Percentiles rank a stretch among this genome's conserved stretches.
Evolutionary conservation across 2,797 vertebrate genomes (phyloP).

Genomic region (Malacoctenus gilli): DNA sequence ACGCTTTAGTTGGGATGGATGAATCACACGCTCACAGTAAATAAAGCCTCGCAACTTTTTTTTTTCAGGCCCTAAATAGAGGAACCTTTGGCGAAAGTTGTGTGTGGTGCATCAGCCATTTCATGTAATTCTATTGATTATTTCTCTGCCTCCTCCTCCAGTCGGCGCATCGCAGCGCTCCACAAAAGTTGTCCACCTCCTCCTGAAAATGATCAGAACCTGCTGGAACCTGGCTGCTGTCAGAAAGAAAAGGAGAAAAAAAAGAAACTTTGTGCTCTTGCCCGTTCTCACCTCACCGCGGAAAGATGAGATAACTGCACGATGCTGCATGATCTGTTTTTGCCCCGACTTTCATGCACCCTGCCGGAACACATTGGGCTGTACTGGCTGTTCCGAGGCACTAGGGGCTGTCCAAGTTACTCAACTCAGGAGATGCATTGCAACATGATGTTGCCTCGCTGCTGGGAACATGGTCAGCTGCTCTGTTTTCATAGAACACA

Average conservation of each 20-base stretch:
- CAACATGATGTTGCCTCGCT: not conserved
- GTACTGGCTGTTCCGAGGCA: constrained; percentile 27
- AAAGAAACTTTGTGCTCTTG: constrained; percentile 8
- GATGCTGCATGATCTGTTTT: not conserved
- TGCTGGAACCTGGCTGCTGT: constrained; percentile 37
- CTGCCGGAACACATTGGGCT: too few relatives aligned
- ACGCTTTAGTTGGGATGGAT: constrained; percentile 48
- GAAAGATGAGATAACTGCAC: not conserved
- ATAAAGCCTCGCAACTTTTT: constrained; percentile 33
- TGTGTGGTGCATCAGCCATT: constrained; percentile 32
- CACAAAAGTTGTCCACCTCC: constrained; percentile 43
- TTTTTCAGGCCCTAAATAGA: constrained; percentile 47
- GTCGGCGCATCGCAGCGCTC: constrained; percentile 17
- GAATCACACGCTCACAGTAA: constrained; percentile 26
- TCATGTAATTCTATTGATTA: constrained; percentile 61
- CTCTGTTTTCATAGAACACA: not conserved
- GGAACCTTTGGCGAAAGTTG: constrained; percentile 29
- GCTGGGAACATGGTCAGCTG: not conserved
- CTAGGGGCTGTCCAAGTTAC: constrained; percentile 36
- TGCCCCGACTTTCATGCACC: too few relatives aligned
- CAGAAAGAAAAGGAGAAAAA: too few relatives aligned
- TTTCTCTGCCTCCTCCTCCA: constrained; percentile 50
- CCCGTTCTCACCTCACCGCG: constrained; percentile 1
- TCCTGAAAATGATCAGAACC: constrained; percentile 28
- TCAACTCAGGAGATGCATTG: too few relatives aligned